These are phyloP conservation scores for Potorous gilbertii DNA, from an alignment of 2,797 vertebrate species.

Conservation along the genomic window DNA sequence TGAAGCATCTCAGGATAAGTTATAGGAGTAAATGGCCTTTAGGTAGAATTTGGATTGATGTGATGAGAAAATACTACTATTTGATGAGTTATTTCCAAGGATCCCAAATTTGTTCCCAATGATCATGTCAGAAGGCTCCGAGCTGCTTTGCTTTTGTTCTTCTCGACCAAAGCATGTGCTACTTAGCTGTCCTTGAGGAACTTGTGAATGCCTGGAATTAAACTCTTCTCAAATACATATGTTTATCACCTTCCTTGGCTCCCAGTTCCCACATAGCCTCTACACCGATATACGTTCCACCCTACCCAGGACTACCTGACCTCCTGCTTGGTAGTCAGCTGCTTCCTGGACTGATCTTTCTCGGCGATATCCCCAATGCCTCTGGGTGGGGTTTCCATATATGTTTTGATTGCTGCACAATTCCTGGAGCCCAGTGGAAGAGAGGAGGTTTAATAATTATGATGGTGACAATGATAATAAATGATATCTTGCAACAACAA, in stretches of 20 bases:
- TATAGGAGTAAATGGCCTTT: background rate
- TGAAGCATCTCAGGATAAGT: constrained; percentile 1
- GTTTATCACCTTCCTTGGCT: background rate
- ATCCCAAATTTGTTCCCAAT: background rate
- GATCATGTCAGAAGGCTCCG: constrained; percentile 33
- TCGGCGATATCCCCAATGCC: background rate
- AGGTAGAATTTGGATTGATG: background rate
- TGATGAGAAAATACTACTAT: constrained; percentile 12
- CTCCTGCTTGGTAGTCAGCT: background rate
- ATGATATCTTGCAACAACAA: background rate
- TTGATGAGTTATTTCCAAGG: background rate
- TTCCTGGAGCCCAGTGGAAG: background rate
- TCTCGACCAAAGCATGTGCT: constrained; percentile 86
- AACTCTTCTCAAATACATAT: constrained; percentile 80
- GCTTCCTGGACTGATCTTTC: background rate
- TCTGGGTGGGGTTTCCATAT: background rate
- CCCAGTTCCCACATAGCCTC: background rate
- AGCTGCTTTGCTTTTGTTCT: constrained; percentile 78
- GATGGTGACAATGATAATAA: background rate
- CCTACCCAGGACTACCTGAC: background rate
- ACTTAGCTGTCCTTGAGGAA: constrained; percentile 71
- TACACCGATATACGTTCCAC: background rate
- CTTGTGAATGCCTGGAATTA: constrained; percentile 84
- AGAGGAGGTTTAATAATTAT: background rate
- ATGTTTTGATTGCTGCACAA: background rate